These are phyloP conservation scores for Malurus elegans DNA, from an alignment of 2,113 vertebrate genomes.

Conservation along the genomic window DNA sequence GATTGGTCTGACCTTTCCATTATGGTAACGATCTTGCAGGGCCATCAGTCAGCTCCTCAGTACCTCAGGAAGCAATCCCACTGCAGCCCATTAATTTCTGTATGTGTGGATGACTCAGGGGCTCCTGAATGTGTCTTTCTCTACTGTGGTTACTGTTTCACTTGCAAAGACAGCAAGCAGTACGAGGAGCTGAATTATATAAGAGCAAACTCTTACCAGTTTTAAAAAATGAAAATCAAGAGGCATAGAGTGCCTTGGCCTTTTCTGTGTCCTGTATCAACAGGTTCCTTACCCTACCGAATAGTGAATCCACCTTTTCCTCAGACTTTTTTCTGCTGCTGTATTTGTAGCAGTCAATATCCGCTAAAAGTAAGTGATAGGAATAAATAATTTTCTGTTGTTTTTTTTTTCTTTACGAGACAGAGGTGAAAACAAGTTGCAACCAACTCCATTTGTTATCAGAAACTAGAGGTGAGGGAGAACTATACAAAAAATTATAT, in stretches of 20 bases:
- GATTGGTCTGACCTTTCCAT: not conserved
- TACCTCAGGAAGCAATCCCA: not conserved
- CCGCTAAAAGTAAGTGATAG: not conserved
- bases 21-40: not conserved
- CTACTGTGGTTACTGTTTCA: not conserved
- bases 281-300: not conserved
- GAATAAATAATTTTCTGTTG: not conserved
- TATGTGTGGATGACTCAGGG: not conserved
- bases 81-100: not conserved
- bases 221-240: not conserved
- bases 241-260: not conserved
- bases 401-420: not conserved
- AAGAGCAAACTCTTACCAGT: not conserved
- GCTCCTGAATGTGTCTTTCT: not conserved
- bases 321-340: not conserved
- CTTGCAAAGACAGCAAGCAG: not conserved
- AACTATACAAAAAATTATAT: not conserved
- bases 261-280: not conserved
- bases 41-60: not conserved
- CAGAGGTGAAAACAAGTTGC: not conserved
- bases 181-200: not conserved
- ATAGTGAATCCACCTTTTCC: not conserved
- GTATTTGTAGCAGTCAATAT: not conserved
- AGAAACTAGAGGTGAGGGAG: not conserved
- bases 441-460: not conserved